Conservation (phyloP, 2,797 vertebrate genomes). For the Neosalanx taihuensis region DNA sequence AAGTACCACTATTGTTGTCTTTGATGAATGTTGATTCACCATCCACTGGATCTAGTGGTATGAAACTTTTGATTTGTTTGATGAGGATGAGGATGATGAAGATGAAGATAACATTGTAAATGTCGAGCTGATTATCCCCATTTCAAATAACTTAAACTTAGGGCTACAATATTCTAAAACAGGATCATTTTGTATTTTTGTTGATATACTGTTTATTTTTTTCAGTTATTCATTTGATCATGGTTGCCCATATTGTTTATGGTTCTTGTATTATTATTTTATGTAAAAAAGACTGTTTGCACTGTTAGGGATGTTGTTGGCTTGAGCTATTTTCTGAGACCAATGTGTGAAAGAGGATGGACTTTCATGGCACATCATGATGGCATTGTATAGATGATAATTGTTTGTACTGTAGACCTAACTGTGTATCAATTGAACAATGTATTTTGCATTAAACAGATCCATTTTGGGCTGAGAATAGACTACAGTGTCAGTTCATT, state of each 20-base stretch:
- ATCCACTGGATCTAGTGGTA: slow-evolving; percentile 10
- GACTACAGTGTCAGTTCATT: slow-evolving; percentile 15
- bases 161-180: not conserved
- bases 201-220: not conserved
- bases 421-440: slow-evolving; percentile 17
- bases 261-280: slow-evolving; percentile 2
- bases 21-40: slow-evolving; percentile 18
- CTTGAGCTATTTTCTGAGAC: slow-evolving; percentile 22
- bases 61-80: not conserved
- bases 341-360: slow-evolving; percentile 35
- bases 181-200: not conserved
- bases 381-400: slow-evolving; percentile 36
- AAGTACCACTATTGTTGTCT: slow-evolving; percentile 22
- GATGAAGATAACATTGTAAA: not conserved
- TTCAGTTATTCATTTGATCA: not conserved
- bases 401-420: slow-evolving; percentile 22
- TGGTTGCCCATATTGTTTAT: not conserved
- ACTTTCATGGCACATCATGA: slow-evolving; percentile 38
- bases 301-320: slow-evolving; percentile 44
- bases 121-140: not conserved
- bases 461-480: slow-evolving; percentile 15
- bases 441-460: slow-evolving; percentile 5
- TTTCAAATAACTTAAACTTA: not conserved
- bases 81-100: not conserved
- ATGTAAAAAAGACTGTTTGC: slow-evolving; percentile 46